Base-by-base conservation (phyloP, 2,113 vertebrate species). In the Meleagris gallopavo region DNA sequence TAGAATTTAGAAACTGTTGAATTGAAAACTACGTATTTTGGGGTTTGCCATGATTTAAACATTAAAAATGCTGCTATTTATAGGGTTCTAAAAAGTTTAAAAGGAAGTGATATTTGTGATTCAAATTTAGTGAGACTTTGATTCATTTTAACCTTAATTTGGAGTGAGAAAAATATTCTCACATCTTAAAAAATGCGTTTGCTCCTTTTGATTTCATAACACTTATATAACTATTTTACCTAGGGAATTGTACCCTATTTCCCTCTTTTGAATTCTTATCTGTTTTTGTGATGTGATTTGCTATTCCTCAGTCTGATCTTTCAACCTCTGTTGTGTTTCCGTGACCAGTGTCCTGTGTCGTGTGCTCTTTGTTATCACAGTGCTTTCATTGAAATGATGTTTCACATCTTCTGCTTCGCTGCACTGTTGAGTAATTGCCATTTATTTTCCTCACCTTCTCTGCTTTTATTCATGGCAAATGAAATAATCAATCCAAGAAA, bases 321-420 rank as follows among this genome's bases (percentile, higher is more conserved):
- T 55, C 36, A 82, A 25, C 7, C 11, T 17, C 24, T 19, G 83
- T 78, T 93, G 52, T 88, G 89, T 90, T 57, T 22, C 55, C 8
- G 11, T 69, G 46, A 36, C 74, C 87, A 71, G 20, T 38, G 60
- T 78, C 74, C 64, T 95, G 76, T 78, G 36, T 34, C 65, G 22
- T 65, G 76, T 75, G 86, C 46, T 54, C 77, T 88, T 83, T 93
- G 46, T 50, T 92, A 86, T 93, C 46, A 6, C 40, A 81, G 94
- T 95, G 80, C 48, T 60, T 81, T 94, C 79, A 83, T 94, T 94
- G 88, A 74, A 89, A 95, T 61, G 22, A 64, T 46, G 78, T 91
- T 91, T 93, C 91, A 86, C 61, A 72, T 93, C 85, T 74, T 93
- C 69, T 93, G 72, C 76, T 90, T 91, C 88, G 48, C 65, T 54